Evolutionary conservation across 2,797 vertebrate species (phyloP).

Genomic region (Microcaecilia unicolor): DNA sequence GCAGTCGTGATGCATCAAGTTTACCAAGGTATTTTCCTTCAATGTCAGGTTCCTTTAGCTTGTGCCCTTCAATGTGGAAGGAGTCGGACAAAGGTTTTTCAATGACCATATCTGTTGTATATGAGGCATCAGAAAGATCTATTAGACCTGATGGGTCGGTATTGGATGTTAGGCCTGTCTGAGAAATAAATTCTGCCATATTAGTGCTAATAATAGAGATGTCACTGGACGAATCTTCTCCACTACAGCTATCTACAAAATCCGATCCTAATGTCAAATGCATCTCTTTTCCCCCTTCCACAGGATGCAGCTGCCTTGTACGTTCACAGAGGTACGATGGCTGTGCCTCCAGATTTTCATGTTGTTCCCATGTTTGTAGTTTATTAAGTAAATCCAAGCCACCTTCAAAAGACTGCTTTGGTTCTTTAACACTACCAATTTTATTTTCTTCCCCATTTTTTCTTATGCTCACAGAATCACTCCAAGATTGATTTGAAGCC

Average conservation of each 20-base stretch:
- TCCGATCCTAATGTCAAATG: constrained; percentile 5
- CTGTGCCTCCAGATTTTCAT: constrained; percentile 1
- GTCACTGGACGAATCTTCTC: constrained; percentile 24
- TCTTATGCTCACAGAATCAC: constrained; percentile 1
- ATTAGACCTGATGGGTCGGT: constrained; percentile 1
- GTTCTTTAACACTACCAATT: constrained; percentile 7
- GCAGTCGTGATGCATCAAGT: constrained; percentile 49
- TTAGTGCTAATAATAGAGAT: constrained; percentile 54
- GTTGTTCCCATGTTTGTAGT: neutral
- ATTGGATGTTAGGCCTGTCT: constrained; percentile 16
- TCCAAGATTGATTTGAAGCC: constrained; percentile 8
- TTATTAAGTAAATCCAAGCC: too few relatives aligned
- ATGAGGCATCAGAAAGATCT: constrained; percentile 11
- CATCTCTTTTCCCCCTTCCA: constrained; percentile 16
- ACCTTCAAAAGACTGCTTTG: neutral
- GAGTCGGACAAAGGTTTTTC: constrained; percentile 64
- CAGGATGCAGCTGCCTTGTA: neutral
- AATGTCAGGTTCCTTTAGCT: constrained; percentile 83
- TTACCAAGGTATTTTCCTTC: constrained; percentile 88
- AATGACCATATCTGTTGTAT: constrained; percentile 26
- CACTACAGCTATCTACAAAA: constrained; percentile 19
- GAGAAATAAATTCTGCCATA: constrained; percentile 36
- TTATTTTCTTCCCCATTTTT: constrained; percentile 4
- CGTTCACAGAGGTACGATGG: neutral
- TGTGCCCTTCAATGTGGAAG: constrained; percentile 60